Base-by-base conservation (phyloP, 2,113 vertebrate species). In the Hepsetus odoe region DNA sequence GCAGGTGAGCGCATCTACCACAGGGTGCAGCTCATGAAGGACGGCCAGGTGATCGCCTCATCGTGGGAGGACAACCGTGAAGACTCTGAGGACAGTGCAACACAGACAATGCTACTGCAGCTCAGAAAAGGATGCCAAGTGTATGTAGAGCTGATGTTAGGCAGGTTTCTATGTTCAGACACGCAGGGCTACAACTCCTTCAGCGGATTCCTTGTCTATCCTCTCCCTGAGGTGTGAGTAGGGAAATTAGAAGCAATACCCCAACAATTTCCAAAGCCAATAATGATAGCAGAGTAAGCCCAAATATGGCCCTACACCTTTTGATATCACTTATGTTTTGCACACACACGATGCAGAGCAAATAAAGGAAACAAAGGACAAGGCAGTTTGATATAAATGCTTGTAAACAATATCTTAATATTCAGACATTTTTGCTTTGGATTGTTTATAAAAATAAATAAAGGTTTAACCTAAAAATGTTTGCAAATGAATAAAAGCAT, bases 1-100 rank as follows among this genome's bases (percentile, higher is more conserved):
- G 12, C 55, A 2, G 26, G 2, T 0, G 26, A 9, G 0, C 85
- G 85, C n/a, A 81, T 93, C 59, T 91, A 90, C 74, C 81, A 91
- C 70, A 85, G 87, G 82, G 86, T 91, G 81, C 85, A 85, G 80
- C 67, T 93, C 73, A 83, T 89, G 70, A 83, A 56, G 74, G 89
- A 93, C 1, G 82, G 77, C 0, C 11, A 28, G 28, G 5, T 10
- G 0, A 3, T 77, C 0, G 80, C 62, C 12, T 77, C 85, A 0
- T 85, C 88, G 69, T 91, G 88, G 90, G 92, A 94, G 74, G 82
- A 90, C 69, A 93, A 92, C 77, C 82, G 89, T 30, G 88, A 92
- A 61, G 92, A 92, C 20, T 13, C 1, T 0, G 87, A 92, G 73
- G 92, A 92, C 88, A 91, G 86, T 6, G 88, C 71, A 32, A 86